A percentile compares a stretch with the other conserved stretches of the same genome.
Evolutionary conservation across 2,888 invertebrate species (phyloP).

Genomic region (Idaea straminata): DNA sequence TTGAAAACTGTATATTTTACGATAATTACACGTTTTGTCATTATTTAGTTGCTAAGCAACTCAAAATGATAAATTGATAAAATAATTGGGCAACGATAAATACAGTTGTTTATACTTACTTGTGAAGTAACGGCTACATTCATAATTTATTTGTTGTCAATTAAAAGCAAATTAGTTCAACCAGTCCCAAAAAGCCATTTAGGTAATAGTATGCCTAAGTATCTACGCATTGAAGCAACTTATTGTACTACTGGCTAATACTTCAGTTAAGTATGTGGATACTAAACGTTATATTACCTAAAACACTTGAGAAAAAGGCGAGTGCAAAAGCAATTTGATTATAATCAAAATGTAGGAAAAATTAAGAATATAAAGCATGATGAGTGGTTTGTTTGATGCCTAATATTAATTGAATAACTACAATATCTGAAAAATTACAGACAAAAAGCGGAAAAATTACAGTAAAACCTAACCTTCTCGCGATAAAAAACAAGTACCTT

Average conservation of each 20-base stretch:
- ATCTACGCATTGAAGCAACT: background rate
- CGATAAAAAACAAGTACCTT: background rate
- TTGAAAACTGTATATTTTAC: background rate
- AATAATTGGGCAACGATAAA: background rate
- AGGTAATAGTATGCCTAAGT: background rate
- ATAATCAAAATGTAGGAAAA: background rate
- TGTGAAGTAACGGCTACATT: background rate
- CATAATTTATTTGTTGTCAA: background rate
- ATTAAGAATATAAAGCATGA: background rate
- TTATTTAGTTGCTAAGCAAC: background rate
- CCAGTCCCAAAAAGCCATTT: background rate
- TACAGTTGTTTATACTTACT: background rate
- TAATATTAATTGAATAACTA: background rate
- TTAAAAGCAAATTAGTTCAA: background rate
- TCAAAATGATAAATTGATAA: background rate
- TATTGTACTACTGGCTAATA: background rate
- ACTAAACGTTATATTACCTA: background rate
- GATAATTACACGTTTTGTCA: background rate
- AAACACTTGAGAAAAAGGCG: background rate
- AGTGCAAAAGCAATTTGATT: background rate
- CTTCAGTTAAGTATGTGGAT: background rate
- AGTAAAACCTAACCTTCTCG: background rate
- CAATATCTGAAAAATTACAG: background rate
- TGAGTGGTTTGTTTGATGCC: background rate
- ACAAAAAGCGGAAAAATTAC: background rate